These are phyloP conservation scores for Scopus umbretta DNA, from an alignment of 2,113 vertebrate genomes.

Conservation along the genomic window DNA sequence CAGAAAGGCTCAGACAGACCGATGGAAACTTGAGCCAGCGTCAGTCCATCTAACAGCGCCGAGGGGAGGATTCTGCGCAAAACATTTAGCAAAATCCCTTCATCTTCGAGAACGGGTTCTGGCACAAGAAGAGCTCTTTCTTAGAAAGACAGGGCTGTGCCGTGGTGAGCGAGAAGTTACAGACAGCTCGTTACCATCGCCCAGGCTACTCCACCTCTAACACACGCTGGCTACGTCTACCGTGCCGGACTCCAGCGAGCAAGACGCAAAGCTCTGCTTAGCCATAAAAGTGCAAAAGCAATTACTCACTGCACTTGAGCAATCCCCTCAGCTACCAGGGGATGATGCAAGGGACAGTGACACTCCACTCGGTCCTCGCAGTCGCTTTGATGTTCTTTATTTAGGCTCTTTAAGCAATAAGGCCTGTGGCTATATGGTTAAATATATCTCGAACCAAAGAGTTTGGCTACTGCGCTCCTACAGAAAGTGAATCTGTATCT, in stretches of 20 bases:
- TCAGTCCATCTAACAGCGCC: not conserved
- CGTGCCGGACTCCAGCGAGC: accelerated
- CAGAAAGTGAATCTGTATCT: not conserved
- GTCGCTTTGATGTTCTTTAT: not conserved
- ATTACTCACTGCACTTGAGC: not conserved
- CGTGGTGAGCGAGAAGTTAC: not conserved
- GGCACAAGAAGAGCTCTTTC: not conserved
- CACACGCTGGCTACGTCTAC: accelerated
- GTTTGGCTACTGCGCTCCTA: not conserved
- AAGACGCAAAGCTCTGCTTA: not conserved
- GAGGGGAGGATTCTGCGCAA: not conserved
- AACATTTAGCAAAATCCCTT: not conserved
- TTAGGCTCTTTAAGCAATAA: not conserved
- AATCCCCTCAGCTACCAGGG: not conserved
- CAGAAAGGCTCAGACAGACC: not conserved
- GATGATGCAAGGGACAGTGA: not conserved
- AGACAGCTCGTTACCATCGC: accelerated
- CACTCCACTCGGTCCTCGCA: not conserved
- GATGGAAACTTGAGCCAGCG: not conserved
- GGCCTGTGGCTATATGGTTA: accelerated
- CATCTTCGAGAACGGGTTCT: accelerated
- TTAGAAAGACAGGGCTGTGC: not conserved
- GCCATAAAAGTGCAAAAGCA: not conserved
- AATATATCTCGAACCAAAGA: accelerated
- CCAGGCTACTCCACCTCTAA: not conserved